Evolutionary conservation across 2,113 vertebrate species (phyloP).

Genomic region (Xiphorhynchus elegans): DNA sequence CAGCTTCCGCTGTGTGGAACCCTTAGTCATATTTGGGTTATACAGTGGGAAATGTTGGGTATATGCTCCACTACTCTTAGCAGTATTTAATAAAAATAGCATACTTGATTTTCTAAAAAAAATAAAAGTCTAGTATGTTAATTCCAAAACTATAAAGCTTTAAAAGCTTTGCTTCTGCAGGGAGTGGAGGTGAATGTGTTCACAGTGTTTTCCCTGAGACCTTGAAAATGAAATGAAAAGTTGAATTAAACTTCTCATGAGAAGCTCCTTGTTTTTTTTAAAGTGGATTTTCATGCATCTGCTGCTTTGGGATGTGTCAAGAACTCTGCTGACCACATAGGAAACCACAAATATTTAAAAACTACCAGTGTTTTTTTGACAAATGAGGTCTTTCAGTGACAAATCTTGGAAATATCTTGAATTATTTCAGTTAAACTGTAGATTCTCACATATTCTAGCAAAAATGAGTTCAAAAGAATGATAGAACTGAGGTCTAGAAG

Average conservation of each 20-base stretch:
- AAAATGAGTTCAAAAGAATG: not conserved
- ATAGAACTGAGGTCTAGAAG: not conserved
- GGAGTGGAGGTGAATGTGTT: not conserved
- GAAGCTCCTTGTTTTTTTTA: not conserved
- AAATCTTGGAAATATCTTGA: not conserved
- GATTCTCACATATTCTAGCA: not conserved
- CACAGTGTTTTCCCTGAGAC: not conserved
- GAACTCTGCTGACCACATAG: not conserved
- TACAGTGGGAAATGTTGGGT: not conserved
- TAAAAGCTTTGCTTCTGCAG: not conserved
- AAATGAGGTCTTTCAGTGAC: not conserved
- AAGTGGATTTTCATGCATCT: not conserved
- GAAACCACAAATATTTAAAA: not conserved
- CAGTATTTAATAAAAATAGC: not conserved
- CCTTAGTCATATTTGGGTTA: not conserved
- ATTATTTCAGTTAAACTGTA: not conserved
- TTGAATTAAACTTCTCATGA: not conserved
- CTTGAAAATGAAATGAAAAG: not conserved
- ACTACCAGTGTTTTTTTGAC: fast-evolving
- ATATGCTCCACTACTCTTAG: not conserved
- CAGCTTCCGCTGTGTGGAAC: not conserved
- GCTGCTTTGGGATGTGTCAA: not conserved
- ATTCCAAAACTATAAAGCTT: not conserved
- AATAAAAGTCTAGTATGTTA: not conserved
- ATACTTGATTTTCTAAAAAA: not conserved